Percentiles rank a stretch among this genome's conserved stretches.
Evolutionary conservation across 2,888 invertebrate genomes (phyloP).

Genomic region (Melipona bicolor): DNA sequence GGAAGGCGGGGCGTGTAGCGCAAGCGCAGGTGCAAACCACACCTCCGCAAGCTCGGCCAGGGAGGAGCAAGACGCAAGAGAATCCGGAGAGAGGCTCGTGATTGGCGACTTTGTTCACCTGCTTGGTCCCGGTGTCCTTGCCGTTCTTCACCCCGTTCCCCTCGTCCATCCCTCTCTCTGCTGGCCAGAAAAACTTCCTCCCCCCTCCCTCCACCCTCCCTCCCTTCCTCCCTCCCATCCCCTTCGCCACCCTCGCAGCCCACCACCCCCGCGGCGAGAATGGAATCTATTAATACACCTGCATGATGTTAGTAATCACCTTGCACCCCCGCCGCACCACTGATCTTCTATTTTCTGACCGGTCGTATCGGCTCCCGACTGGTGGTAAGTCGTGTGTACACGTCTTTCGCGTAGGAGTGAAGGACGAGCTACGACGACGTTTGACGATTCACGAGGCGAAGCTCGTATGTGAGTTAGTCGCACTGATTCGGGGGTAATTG

Average conservation of each 20-base stretch:
- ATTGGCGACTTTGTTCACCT: slow-evolving; percentile 82
- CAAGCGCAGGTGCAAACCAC: slow-evolving; percentile 81
- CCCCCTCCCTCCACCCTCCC: slow-evolving; percentile 24
- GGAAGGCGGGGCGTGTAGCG: slow-evolving; percentile 75
- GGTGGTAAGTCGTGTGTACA: slow-evolving; percentile 7
- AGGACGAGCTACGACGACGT: slow-evolving; percentile 23
- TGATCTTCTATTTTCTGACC: slow-evolving; percentile 26
- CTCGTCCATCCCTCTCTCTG: slow-evolving; percentile 49
- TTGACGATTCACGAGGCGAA: slow-evolving; percentile 31
- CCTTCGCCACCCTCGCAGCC: background rate
- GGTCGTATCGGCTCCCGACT: slow-evolving; percentile 16
- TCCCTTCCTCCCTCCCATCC: slow-evolving; percentile 13
- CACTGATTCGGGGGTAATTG: slow-evolving; percentile 6
- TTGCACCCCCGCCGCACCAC: slow-evolving; percentile 53
- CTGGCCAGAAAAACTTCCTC: slow-evolving; percentile 15
- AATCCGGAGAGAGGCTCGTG: slow-evolving; percentile 75
- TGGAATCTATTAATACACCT: slow-evolving; percentile 79
- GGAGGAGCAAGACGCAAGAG: slow-evolving; percentile 80
- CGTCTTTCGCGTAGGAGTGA: background rate
- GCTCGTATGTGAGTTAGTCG: no score
- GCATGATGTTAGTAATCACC: slow-evolving; percentile 79
- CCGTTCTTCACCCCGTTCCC: slow-evolving; percentile 55
- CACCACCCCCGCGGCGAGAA: slow-evolving; percentile 40
- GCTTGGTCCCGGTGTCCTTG: slow-evolving; percentile 69
- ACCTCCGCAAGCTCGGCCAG: slow-evolving; percentile 79